phyloP scores from a whole-genome alignment of 2,888 invertebrate genomes.

The Caenorhabditis plicata region DNA sequence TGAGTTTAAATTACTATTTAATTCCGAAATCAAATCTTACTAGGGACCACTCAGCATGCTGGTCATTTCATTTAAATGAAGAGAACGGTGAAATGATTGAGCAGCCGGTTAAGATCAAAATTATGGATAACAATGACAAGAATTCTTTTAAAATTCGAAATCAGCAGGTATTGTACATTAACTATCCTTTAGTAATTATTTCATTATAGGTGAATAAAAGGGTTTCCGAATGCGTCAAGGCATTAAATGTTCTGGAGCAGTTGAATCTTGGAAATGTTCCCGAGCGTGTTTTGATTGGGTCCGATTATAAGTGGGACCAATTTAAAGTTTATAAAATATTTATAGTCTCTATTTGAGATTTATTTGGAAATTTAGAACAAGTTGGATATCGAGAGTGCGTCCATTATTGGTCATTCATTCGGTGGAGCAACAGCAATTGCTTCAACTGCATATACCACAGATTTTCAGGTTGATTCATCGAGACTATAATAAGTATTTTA shows the following conservation, averaged over 20 bases:
- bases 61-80: conserved; percentile 49
- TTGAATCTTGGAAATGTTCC: conserved; percentile 63
- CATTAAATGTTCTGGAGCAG: conserved; percentile 65
- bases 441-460: conserved; percentile 69
- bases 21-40: not conserved
- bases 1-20: not conserved
- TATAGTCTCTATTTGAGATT: no score
- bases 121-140: conserved; percentile 52
- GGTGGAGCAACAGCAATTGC: conserved; percentile 73
- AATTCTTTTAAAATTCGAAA: conserved; percentile 67
- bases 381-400: conserved; percentile 51
- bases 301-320: conserved; percentile 66
- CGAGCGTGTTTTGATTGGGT: conserved; percentile 59
- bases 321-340: no score
- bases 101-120: conserved; percentile 45
- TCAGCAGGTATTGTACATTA: conserved; percentile 65
- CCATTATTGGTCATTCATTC: conserved; percentile 74
- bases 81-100: conserved; percentile 49
- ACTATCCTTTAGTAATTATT: not conserved
- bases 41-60: conserved; percentile 58
- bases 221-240: conserved; percentile 66
- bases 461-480: conserved; percentile 41
- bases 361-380: no score
- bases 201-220: conserved; percentile 65
- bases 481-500: conserved; percentile 5